phyloP scores from a whole-genome alignment of 2,113 vertebrate species.

The Eretmodus cyanostictus region DNA sequence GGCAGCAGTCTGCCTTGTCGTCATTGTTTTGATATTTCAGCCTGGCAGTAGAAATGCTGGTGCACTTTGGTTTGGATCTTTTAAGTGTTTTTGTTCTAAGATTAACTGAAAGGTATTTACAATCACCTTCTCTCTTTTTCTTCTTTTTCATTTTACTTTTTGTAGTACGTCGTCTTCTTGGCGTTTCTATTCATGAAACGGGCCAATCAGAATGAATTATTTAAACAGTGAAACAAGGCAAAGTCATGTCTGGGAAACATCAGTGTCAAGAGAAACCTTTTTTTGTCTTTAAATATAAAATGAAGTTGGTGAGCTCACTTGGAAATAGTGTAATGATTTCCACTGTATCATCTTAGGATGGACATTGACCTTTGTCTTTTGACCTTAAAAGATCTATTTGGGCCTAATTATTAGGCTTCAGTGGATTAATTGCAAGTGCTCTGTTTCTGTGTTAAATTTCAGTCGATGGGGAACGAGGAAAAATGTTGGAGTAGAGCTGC shows the following conservation, averaged over 20 bases:
- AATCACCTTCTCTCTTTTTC: neutral
- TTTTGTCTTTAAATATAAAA: neutral
- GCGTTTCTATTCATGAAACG: neutral
- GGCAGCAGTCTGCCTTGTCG: neutral
- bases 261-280: neutral
- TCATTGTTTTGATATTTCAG: neutral
- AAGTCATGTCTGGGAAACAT: neutral
- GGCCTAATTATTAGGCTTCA: neutral
- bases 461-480: neutral
- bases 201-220: neutral
- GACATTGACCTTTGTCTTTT: neutral
- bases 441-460: slow-evolving; percentile 2
- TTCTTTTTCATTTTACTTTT: neutral
- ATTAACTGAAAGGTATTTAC: neutral
- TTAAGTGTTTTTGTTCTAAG: neutral
- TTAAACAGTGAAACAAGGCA: neutral
- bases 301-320: neutral
- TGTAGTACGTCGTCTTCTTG: neutral
- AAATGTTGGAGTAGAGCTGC: neutral
- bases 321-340: neutral
- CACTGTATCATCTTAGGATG: neutral
- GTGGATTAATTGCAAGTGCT: slow-evolving; percentile 8
- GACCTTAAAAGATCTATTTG: slow-evolving; percentile 13
- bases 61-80: neutral
- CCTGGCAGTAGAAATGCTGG: neutral